Conservation (phyloP, 2,888 invertebrate species). For the Amiota minor region DNA sequence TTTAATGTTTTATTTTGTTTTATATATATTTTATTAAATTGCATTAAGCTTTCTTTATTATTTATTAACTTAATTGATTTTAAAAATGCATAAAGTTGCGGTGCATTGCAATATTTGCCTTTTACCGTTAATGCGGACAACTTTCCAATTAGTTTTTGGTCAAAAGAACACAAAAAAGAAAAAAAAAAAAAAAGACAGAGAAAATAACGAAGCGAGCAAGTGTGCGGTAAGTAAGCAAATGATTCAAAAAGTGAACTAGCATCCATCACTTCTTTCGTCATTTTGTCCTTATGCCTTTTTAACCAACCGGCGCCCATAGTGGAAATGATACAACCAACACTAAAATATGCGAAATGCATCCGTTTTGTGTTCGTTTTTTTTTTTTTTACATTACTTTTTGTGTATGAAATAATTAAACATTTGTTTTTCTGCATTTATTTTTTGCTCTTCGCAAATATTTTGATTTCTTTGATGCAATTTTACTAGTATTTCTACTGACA, state of each 20-base stretch:
- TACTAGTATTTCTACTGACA: slow-evolving; percentile 49
- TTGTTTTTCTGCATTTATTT: neutral
- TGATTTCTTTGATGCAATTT: slow-evolving; percentile 53
- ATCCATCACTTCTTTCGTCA: neutral
- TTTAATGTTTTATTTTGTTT: slow-evolving; percentile 41
- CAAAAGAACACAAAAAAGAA: neutral
- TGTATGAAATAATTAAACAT: slow-evolving; percentile 2
- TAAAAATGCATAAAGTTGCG: slow-evolving; percentile 68
- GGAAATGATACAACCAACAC: too few species aligned
- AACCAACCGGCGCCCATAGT: neutral
- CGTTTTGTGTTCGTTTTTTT: neutral
- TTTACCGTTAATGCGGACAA: slow-evolving; percentile 45
- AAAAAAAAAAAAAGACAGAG: neutral
- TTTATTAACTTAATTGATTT: slow-evolving; percentile 72
- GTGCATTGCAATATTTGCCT: slow-evolving; percentile 50
- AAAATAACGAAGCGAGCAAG: neutral
- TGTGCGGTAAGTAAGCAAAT: neutral
- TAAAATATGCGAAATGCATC: too few species aligned
- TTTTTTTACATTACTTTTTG: neutral
- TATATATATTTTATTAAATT: slow-evolving; percentile 58
- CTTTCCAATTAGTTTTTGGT: slow-evolving; percentile 48
- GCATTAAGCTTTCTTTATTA: slow-evolving; percentile 63
- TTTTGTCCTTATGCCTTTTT: neutral
- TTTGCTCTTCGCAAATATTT: slow-evolving; percentile 57
- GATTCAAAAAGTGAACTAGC: neutral